phyloP scores from a whole-genome alignment of 2,888 invertebrate genomes.

The Macroteleia sp. region DNA sequence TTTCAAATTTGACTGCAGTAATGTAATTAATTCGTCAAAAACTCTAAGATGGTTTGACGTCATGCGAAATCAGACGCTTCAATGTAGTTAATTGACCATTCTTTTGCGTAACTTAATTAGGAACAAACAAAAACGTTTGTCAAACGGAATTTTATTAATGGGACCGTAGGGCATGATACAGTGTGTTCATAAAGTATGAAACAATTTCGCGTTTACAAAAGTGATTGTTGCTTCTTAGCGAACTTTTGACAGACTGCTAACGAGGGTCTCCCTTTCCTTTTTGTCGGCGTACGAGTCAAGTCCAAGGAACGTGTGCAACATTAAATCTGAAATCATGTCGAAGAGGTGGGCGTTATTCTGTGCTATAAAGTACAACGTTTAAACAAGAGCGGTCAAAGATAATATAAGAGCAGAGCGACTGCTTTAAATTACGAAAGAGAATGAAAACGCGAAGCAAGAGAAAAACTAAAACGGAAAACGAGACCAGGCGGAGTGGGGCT shows the following conservation, averaged over 20 bases:
- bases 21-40: conserved; percentile 2
- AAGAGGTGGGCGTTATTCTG: conserved; percentile 54
- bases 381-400: conserved; percentile 56
- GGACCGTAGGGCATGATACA: conserved; percentile 13
- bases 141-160: conserved; percentile 40
- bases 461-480: conserved; percentile 44
- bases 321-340: conserved; percentile 60
- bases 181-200: conserved; percentile 42
- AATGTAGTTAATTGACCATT: conserved; percentile 14
- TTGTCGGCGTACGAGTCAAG: conserved; percentile 44
- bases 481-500: neutral
- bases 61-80: conserved; percentile 11
- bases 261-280: conserved; percentile 56
- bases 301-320: conserved; percentile 49
- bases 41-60: neutral
- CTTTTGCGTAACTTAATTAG: conserved; percentile 39
- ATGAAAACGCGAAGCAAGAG: conserved; percentile 50
- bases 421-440: conserved; percentile 48
- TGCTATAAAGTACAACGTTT: conserved; percentile 44
- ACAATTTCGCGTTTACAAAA: conserved; percentile 51
- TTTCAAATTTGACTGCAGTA: neutral
- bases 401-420: conserved; percentile 56
- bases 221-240: conserved; percentile 48
- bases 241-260: conserved; percentile 64
- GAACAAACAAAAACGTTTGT: conserved; percentile 47